Percentiles rank a stretch among this genome's conserved stretches.
Evolutionary conservation across 2,888 invertebrate species (phyloP).

Genomic region (Oscheius onirici): DNA sequence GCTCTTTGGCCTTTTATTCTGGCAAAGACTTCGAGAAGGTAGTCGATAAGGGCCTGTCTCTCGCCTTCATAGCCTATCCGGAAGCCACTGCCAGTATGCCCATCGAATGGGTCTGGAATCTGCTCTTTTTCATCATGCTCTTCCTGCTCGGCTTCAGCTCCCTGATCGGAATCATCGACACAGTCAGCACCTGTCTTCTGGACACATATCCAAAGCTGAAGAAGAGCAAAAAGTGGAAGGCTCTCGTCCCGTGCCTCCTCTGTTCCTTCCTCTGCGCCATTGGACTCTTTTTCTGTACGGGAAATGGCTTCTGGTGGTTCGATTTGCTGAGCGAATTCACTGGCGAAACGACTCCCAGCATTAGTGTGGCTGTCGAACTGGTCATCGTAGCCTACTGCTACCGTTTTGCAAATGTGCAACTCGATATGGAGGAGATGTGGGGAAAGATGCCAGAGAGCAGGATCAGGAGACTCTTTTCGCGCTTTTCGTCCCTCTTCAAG

Average conservation of each 20-base stretch:
- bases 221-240: slow-evolving; percentile 9
- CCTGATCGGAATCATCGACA: slow-evolving; percentile 33
- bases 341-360: not conserved
- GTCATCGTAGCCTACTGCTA: slow-evolving; percentile 8
- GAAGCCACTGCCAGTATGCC: slow-evolving; percentile 72
- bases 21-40: slow-evolving; percentile 36
- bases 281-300: slow-evolving; percentile 55
- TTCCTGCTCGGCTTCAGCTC: slow-evolving; percentile 71
- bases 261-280: slow-evolving; percentile 38
- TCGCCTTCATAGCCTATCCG: slow-evolving; percentile 72
- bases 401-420: slow-evolving; percentile 2
- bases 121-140: slow-evolving; percentile 73
- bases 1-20: slow-evolving; percentile 47
- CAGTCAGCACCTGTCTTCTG: slow-evolving; percentile 44
- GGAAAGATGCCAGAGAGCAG: not conserved
- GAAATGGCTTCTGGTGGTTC: slow-evolving; percentile 29
- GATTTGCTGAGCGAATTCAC: not conserved
- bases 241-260: not conserved
- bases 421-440: slow-evolving; percentile 22
- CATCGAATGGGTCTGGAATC: slow-evolving; percentile 71
- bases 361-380: not conserved
- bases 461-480: not conserved
- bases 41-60: slow-evolving; percentile 52
- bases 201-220: slow-evolving; percentile 38
- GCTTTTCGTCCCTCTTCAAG: slow-evolving; percentile 8